Evolutionary conservation across 2,797 vertebrate species (phyloP).

Genomic region (Sebastes kiyomatsui): DNA sequence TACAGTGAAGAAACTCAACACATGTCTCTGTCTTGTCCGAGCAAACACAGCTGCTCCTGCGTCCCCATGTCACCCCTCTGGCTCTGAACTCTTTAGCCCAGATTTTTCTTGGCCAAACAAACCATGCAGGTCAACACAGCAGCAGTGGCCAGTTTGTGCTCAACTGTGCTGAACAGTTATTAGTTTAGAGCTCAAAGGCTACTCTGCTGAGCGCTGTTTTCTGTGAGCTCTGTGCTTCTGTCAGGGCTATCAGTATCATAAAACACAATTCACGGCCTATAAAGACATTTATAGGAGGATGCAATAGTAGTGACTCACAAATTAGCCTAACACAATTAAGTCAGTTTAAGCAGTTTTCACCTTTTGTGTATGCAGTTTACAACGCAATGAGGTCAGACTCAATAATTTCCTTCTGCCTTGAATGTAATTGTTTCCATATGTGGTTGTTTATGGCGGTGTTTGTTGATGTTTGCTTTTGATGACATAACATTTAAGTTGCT

Average conservation of each 20-base stretch:
- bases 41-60: constrained; percentile 76
- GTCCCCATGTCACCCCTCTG: constrained; percentile 54
- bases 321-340: background rate
- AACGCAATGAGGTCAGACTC: background rate
- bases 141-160: constrained; percentile 46
- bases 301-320: background rate
- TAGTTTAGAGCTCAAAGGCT: constrained; percentile 41
- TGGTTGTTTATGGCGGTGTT: constrained; percentile 3
- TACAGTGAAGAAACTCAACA: constrained; percentile 56
- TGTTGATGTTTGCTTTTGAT: background rate
- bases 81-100: constrained; percentile 48
- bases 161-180: constrained; percentile 46
- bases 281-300: background rate
- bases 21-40: constrained; percentile 47
- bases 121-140: constrained; percentile 50
- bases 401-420: background rate
- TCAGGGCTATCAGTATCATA: background rate
- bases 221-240: constrained; percentile 7
- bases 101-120: constrained; percentile 60
- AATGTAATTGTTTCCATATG: constrained; percentile 19
- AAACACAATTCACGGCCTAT: background rate
- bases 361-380: background rate
- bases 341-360: background rate
- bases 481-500: background rate
- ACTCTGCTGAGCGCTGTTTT: background rate